phyloP scores from a whole-genome alignment of 2,113 vertebrate species.

The Scartelaos histophorus region DNA sequence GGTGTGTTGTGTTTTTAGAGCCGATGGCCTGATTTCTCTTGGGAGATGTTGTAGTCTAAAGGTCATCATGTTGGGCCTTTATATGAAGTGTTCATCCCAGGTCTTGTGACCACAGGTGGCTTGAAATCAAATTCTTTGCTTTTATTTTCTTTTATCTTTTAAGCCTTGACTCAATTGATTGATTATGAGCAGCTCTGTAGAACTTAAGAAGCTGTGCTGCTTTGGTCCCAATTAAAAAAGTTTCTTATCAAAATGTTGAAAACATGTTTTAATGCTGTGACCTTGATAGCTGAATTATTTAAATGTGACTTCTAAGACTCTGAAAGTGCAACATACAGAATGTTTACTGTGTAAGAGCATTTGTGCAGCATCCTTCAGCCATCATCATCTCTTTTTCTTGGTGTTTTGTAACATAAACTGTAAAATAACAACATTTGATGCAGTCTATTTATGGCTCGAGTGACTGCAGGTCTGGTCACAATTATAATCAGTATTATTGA shows the following conservation, averaged over 20 bases:
- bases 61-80: neutral
- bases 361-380: too few species aligned
- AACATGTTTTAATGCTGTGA: constrained; percentile 52
- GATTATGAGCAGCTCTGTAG: neutral
- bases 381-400: neutral
- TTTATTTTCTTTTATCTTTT: neutral
- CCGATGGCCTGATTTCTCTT: neutral
- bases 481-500: constrained; percentile 43
- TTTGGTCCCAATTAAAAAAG: constrained; percentile 11
- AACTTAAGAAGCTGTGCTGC: neutral
- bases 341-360: too few species aligned
- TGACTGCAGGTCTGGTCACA: constrained; percentile 23
- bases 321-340: constrained; percentile 60
- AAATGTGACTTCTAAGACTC: constrained; percentile 45
- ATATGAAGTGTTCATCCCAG: neutral
- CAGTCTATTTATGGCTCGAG: neutral
- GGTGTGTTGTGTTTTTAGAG: neutral
- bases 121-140: neutral
- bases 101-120: neutral
- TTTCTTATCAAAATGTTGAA: constrained; percentile 59
- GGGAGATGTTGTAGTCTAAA: neutral
- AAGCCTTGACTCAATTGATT: neutral
- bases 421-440: constrained; percentile 2
- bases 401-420: neutral
- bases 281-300: constrained; percentile 73